These are phyloP conservation scores for Mongoloraphidia duomilia DNA, from an alignment of 2,888 invertebrate species.

Conservation along the genomic window DNA sequence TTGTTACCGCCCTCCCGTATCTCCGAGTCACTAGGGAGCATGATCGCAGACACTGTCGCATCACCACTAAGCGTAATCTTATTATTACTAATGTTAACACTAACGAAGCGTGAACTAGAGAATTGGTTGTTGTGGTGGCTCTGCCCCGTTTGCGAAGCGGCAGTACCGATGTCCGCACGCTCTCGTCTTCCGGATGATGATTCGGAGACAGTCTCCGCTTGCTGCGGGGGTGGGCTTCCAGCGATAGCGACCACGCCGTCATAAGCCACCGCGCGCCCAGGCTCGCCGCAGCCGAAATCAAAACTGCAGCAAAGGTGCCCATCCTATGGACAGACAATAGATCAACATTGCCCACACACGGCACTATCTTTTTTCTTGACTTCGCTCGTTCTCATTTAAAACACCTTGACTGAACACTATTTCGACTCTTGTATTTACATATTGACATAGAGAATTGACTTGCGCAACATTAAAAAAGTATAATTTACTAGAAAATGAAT, in stretches of 20 bases:
- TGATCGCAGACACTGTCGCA: conserved; percentile 14
- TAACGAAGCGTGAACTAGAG: conserved; percentile 9
- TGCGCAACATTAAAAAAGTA: too few species aligned
- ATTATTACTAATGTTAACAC: conserved; percentile 10
- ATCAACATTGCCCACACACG: conserved; percentile 5
- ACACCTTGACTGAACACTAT: background rate
- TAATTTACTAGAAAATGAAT: too few species aligned
- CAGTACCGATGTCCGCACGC: background rate
- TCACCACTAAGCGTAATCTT: conserved; percentile 2
- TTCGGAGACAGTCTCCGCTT: conserved; percentile 15
- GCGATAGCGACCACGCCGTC: conserved; percentile 25
- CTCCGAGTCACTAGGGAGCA: conserved; percentile 22
- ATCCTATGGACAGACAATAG: conserved; percentile 25
- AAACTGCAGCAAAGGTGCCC: conserved; percentile 33
- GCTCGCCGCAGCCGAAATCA: conserved; percentile 30
- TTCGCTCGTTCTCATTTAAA: background rate
- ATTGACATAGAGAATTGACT: too few species aligned
- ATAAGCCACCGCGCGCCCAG: conserved; percentile 28
- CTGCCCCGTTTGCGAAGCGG: background rate
- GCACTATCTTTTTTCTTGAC: background rate
- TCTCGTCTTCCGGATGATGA: conserved; percentile 12
- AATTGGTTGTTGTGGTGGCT: conserved; percentile 1
- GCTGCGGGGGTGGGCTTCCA: conserved; percentile 13
- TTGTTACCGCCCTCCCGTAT: conserved; percentile 17
- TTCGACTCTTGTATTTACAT: background rate